phyloP scores from a whole-genome alignment of 2,888 invertebrate species.

The Callinectes sapidus region DNA sequence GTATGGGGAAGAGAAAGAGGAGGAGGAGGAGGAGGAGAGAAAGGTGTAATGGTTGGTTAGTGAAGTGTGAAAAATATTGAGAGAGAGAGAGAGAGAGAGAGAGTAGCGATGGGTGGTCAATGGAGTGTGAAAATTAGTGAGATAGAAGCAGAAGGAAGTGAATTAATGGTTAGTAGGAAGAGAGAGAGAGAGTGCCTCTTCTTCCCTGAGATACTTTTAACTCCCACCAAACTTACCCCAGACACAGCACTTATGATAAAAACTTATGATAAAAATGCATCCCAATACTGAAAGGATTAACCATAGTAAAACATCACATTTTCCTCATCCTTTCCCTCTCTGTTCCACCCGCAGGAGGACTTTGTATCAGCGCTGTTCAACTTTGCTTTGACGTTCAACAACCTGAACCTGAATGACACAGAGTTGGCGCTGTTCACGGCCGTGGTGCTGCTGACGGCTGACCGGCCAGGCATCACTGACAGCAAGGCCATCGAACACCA shows the following conservation, averaged over 20 bases:
- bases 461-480: conserved; percentile 88
- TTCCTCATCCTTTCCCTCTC: background rate
- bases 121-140: background rate
- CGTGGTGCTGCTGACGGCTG: conserved; percentile 87
- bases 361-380: conserved; percentile 89
- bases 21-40: background rate
- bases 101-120: background rate
- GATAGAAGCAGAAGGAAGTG: background rate
- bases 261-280: no score
- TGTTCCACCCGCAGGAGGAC: conserved; percentile 81
- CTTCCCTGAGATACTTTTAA: no score
- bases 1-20: background rate
- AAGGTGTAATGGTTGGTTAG: background rate
- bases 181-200: background rate
- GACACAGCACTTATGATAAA: no score
- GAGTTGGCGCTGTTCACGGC: conserved; percentile 93
- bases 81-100: conserved; percentile 1
- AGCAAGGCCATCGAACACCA: conserved; percentile 86
- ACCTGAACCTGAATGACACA: conserved; percentile 87
- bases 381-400: conserved; percentile 83
- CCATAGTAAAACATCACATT: background rate
- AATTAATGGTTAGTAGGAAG: background rate
- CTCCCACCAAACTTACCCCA: no score
- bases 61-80: background rate
- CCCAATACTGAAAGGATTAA: no score